Percentiles rank a stretch among this genome's conserved stretches.
Evolutionary conservation across 2,797 vertebrate genomes (phyloP).

Genomic region (Cottoperca gobio): DNA sequence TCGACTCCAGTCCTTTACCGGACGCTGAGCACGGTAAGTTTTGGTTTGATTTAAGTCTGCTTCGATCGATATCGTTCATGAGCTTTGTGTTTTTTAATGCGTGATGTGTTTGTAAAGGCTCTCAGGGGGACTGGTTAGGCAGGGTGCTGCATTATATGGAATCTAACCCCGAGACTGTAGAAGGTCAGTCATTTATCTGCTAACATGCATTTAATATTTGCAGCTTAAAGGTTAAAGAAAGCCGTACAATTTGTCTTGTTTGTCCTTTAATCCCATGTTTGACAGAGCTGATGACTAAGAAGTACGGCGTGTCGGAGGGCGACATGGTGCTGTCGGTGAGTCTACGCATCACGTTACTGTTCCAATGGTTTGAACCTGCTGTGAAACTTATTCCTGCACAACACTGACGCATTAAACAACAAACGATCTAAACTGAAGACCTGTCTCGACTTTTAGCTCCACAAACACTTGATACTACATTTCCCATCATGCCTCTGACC

Average conservation of each 20-base stretch:
- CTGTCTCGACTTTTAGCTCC: neutral
- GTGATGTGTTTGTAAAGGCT: neutral
- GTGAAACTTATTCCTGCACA: too few species aligned
- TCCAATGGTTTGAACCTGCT: too few species aligned
- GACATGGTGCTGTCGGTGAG: conserved; percentile 58
- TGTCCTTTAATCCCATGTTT: neutral
- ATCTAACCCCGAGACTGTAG: conserved; percentile 55
- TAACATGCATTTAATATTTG: neutral
- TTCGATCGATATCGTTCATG: neutral
- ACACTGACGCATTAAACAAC: too few species aligned
- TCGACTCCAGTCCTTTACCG: neutral
- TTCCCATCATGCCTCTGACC: neutral
- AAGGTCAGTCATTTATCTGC: neutral
- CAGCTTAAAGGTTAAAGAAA: too few species aligned
- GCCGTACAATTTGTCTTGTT: neutral
- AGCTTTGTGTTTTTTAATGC: neutral
- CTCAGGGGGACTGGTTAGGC: neutral
- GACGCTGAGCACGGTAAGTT: conserved; percentile 16
- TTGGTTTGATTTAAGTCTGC: accelerated
- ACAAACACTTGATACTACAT: neutral
- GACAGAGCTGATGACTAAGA: conserved; percentile 39
- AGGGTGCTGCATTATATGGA: neutral
- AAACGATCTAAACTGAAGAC: too few species aligned
- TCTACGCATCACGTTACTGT: too few species aligned
- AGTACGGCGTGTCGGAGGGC: conserved; percentile 14